Percentiles rank a stretch among this genome's conserved stretches.
phyloP scores from a whole-genome alignment of 2,797 vertebrate genomes.

The Pangasius sanitwongsei region DNA sequence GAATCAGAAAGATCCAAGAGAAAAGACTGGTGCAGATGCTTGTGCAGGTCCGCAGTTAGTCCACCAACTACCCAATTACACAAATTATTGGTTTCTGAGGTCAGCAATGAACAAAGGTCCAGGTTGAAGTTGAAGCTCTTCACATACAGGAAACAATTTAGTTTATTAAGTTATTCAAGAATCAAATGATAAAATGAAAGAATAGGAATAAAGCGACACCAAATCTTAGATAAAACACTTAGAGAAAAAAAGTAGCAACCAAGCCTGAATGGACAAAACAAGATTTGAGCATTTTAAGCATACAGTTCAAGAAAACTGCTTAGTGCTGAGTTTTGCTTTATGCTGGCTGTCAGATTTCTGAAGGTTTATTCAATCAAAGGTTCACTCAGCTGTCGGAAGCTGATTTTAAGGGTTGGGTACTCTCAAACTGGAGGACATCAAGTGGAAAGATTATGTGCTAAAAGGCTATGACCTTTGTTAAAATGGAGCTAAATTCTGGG shows the following conservation, averaged over 20 bases:
- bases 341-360: neutral
- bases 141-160: neutral
- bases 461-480: neutral
- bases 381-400: neutral
- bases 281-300: neutral
- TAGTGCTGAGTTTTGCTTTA: neutral
- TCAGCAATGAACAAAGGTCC: neutral
- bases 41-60: neutral
- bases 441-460: neutral
- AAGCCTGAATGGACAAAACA: neutral
- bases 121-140: neutral
- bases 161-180: neutral
- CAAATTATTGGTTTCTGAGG: neutral
- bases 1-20: neutral
- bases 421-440: neutral
- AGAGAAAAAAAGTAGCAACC: neutral
- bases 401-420: neutral
- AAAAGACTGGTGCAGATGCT: neutral
- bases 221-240: neutral
- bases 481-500: too few species aligned
- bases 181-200: neutral
- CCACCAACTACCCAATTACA: neutral
- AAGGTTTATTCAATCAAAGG: slow-evolving; percentile 11
- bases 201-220: neutral
- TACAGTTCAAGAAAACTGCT: neutral